Evolutionary conservation across 1,140 invertebrate genomes (phyloP), one percentile per base, ranked within the genome.

Genomic region (Drosophila athabasca): DNA sequence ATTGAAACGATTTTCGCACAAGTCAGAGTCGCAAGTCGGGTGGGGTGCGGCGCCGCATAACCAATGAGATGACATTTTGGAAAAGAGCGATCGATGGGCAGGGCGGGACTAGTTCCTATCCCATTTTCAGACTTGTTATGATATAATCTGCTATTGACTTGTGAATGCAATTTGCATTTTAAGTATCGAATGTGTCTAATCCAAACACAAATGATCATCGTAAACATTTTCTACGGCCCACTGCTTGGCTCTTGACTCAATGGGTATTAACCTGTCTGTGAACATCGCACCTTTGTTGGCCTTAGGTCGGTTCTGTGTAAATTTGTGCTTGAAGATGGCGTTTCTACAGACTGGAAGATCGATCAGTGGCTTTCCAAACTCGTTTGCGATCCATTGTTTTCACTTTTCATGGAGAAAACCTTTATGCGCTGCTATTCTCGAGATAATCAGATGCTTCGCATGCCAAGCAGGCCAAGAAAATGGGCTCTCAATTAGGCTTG

Each of bases 81-180:
- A 26, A n/a, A 26, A n/a, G 0, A n/a, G n/a, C 39, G 22, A 66
- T 39, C 43, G 26, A 26, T 26, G 35, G 11, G 19, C 43, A 26
- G 57, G 57, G 58, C n/a, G 31, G 8, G 2, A 31, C 22, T 60
- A 29, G 46, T 11, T 53, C 11, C 13, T 19, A 55, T 26, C 26
- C 19, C 45, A 19, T 51, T 52, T 43, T 73, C 19, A 64, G 45
- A 24, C 52, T 73, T 19, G 26, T 74, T 53, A 46, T 54, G 35
- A 22, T 44, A 22, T 24, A 41, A 57, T 44, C 41, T 45, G 24
- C 41, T 17, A 45, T 39, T 7, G 17, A 19, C 9, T 26, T 66
- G 31, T n/a, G 31, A 58, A 29, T 29, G 68, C 67, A 53, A 67
- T 66, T 67, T 50, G 54, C 50, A 67, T 75, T 75, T 74, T 29